Evolutionary conservation across 2,113 vertebrate species (phyloP).

Genomic region (Chloebia gouldiae): DNA sequence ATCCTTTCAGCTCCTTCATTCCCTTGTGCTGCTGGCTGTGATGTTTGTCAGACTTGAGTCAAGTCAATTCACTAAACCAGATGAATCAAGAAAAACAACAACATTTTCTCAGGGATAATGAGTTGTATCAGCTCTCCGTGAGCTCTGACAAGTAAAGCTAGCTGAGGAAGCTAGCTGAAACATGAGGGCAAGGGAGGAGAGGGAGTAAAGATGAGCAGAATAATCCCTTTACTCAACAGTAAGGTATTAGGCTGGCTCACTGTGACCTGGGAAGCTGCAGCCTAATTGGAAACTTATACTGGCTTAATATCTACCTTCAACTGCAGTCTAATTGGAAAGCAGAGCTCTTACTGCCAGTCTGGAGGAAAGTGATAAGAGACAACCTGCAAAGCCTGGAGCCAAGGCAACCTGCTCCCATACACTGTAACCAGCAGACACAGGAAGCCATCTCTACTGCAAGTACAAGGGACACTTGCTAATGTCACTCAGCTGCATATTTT

Average conservation of each 20-base stretch:
- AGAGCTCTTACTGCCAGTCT: neutral
- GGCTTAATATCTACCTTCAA: conserved; percentile 7
- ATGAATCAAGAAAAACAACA: neutral
- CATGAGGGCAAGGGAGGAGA: neutral
- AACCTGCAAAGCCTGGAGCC: neutral
- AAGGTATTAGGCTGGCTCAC: neutral
- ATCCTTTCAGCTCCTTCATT: neutral
- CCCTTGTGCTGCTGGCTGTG: neutral
- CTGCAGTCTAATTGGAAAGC: neutral
- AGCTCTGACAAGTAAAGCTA: neutral
- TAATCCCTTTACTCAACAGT: neutral
- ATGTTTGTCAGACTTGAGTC: neutral
- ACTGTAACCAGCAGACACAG: neutral
- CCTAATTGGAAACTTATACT: neutral
- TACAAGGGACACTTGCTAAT: neutral
- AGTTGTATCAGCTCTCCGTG: neutral
- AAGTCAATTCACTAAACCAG: neutral
- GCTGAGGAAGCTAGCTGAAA: neutral
- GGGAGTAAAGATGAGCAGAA: neutral
- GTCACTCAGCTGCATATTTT: neutral
- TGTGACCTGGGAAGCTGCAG: neutral
- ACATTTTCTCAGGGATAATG: neutral
- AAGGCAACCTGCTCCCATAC: neutral
- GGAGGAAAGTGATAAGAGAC: neutral
- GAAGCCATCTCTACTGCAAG: neutral